Percentiles rank a stretch among this genome's conserved stretches.
Evolutionary conservation across 1,140 invertebrate species (phyloP).

Genomic region (Lepidurus apus): DNA sequence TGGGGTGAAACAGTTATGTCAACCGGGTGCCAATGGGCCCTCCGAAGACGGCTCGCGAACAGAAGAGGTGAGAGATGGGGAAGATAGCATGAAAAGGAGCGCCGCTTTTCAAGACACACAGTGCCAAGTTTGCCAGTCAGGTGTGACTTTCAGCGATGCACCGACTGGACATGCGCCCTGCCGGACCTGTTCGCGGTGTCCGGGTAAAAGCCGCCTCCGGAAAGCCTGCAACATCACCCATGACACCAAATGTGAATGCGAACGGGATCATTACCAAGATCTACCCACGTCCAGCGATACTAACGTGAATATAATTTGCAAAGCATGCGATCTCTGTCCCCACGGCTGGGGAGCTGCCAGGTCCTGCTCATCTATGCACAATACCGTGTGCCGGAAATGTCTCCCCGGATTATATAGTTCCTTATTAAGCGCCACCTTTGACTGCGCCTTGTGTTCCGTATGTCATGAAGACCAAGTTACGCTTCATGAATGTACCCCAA

Average conservation of each 20-base stretch:
- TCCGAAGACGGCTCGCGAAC: background rate
- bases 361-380: slow-evolving; percentile 37
- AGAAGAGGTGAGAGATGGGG: background rate
- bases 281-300: slow-evolving; percentile 1
- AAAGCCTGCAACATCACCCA: slow-evolving; percentile 38
- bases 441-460: slow-evolving; percentile 40
- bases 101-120: slow-evolving; percentile 17
- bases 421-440: slow-evolving; percentile 38
- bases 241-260: slow-evolving; percentile 40
- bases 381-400: slow-evolving; percentile 41
- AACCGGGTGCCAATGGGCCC: background rate
- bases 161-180: slow-evolving; percentile 33
- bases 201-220: slow-evolving; percentile 33
- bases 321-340: slow-evolving; percentile 39
- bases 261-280: slow-evolving; percentile 36
- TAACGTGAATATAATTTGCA: slow-evolving; percentile 34
- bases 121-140: slow-evolving; percentile 34
- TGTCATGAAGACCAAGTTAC: slow-evolving; percentile 39
- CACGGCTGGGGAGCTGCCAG: slow-evolving; percentile 40
- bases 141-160: slow-evolving; percentile 30
- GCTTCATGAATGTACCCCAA: slow-evolving; percentile 41
- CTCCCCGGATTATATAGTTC: slow-evolving; percentile 41
- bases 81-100: background rate
- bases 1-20: background rate
- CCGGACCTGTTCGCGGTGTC: slow-evolving; percentile 36